A percentile compares a stretch with the other conserved stretches of the same genome.
Conservation (phyloP, 1,140 invertebrate genomes). For the Callitettix versicolor region DNA sequence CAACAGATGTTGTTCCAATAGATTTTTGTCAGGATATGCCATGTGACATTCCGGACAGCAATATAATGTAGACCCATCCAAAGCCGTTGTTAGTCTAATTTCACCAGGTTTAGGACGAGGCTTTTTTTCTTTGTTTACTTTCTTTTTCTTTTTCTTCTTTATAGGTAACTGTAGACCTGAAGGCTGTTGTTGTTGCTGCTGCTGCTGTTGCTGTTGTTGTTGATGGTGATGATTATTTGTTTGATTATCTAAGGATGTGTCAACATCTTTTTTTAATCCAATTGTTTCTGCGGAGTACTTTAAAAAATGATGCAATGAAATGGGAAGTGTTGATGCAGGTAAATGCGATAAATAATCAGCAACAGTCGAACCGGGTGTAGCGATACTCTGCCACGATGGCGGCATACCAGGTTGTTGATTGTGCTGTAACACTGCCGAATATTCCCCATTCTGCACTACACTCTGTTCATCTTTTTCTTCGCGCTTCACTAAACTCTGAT, state of each 20-base stretch:
- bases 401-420: constrained; percentile 21
- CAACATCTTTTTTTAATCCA: constrained; percentile 53
- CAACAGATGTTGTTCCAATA: constrained; percentile 70
- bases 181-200: constrained; percentile 28
- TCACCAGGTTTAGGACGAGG: constrained; percentile 69
- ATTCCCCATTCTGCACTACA: constrained; percentile 11
- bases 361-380: constrained; percentile 62
- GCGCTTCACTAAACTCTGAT: constrained; percentile 14
- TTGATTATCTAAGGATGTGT: constrained; percentile 6
- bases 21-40: constrained; percentile 68
- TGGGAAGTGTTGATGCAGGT: constrained; percentile 59
- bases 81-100: constrained; percentile 66
- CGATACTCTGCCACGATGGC: constrained; percentile 60
- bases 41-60: constrained; percentile 80
- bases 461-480: constrained; percentile 18
- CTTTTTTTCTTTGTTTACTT: constrained; percentile 64
- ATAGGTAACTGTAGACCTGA: constrained; percentile 30
- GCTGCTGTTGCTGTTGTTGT: constrained; percentile 20
- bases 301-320: constrained; percentile 71
- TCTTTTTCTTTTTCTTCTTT: constrained; percentile 80
- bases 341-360: constrained; percentile 73
- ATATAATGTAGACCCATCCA: constrained; percentile 72
- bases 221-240: constrained; percentile 21
- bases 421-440: constrained; percentile 12
- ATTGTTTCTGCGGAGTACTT: constrained; percentile 65